A percentile compares a stretch with the other conserved stretches of the same genome.
Evolutionary conservation across 2,113 vertebrate species (phyloP).

Genomic region (Equus quagga): DNA sequence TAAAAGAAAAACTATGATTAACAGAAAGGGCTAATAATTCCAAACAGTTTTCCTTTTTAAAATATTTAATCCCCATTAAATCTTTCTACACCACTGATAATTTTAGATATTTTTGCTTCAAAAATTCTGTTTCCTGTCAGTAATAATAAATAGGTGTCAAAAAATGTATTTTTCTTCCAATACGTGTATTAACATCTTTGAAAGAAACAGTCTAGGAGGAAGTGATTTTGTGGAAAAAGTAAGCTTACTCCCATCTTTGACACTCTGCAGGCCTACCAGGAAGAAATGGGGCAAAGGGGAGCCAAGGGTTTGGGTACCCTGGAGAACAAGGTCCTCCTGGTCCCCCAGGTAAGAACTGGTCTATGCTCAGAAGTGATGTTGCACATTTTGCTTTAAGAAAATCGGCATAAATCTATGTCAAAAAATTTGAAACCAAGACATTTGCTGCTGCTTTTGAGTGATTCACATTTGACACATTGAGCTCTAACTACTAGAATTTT

Average conservation of each 20-base stretch:
- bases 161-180: neutral
- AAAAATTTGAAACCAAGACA: conserved; percentile 18
- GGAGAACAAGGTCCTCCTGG: conserved; percentile 94
- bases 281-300: conserved; percentile 93
- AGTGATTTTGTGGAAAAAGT: neutral
- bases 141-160: neutral
- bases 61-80: neutral
- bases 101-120: neutral
- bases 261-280: conserved; percentile 92
- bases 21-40: neutral
- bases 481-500: neutral
- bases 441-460: neutral
- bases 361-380: neutral
- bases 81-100: neutral
- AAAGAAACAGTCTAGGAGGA: neutral
- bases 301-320: conserved; percentile 88
- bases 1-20: neutral
- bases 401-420: neutral
- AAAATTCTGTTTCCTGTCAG: neutral
- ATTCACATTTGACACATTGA: neutral
- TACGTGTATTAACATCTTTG: neutral
- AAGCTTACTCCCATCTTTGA: conserved; percentile 6
- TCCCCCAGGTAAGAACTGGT: conserved; percentile 89
- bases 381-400: neutral
- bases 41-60: neutral